Base-by-base conservation (phyloP, 2,113 vertebrate genomes). In the Lycaon pictus region DNA sequence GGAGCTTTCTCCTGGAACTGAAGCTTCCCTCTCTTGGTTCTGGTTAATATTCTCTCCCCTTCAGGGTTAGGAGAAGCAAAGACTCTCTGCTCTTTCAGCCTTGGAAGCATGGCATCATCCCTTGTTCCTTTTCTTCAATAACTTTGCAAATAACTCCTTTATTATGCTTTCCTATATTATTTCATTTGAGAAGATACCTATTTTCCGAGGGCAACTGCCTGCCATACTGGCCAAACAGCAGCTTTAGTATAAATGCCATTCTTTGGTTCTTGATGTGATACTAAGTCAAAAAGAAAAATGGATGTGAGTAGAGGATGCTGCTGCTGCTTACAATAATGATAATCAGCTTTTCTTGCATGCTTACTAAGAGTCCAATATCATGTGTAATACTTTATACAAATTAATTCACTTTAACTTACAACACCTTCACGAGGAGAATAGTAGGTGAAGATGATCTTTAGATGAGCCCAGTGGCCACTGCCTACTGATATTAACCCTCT, bases 231-330 rank as follows among this genome's bases (percentile, higher is more conserved):
- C 8, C 37, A 82, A 80, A 80, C 2, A 83, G 56, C 32, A 94
- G 43, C 84, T 95, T 69, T 65, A 7, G 43, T 65, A 48, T 51
- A 53, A 87, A 35, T 87, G 12, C 3, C 84, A 35, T 23, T 74
- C 51, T 95, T 96, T 69, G 63, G 65, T 93, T 88, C 51, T 91
- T 77, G 87, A 85, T 71, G 25, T 82, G 88, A 96, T 63, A 29
- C 69, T 88, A 63, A 65, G 32, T 83, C 74, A 85, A 88, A 51
- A 4, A 74, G n/a, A 29, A 95, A 80, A 84, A 90, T 56, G 37
- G 48, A 27, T 27, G 19, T 19, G 11, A 86, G 20, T n/a, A 83
- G 76, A 37, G 16, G 2, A 53, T 32, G 8, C 56, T 15, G 37
- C 17, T 58, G 32, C 79, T 32, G 19, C 55, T 6, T 23, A 17